A percentile compares a stretch with the other conserved stretches of the same genome.
phyloP scores from a whole-genome alignment of 2,113 vertebrate genomes.

The Anoura caudifer region DNA sequence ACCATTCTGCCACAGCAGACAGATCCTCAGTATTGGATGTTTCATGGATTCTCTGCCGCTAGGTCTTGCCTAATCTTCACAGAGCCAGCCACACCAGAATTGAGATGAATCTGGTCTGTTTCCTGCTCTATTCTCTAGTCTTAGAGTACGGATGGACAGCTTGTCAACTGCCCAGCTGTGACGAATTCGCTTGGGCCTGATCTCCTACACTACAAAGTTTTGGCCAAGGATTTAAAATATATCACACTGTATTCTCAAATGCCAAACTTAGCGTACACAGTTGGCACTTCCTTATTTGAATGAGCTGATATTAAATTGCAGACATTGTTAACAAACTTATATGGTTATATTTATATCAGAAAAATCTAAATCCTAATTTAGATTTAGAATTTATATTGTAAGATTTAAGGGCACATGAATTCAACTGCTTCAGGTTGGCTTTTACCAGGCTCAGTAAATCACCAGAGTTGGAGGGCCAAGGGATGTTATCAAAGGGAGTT shows the following conservation, averaged over 20 bases:
- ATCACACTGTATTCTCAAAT: neutral
- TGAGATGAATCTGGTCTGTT: neutral
- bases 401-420: neutral
- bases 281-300: neutral
- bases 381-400: neutral
- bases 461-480: neutral
- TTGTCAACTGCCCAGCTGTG: no score
- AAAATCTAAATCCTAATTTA: neutral
- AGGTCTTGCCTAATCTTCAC: neutral
- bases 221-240: neutral
- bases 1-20: neutral
- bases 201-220: neutral
- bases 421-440: neutral
- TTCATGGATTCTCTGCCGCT: neutral
- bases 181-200: neutral
- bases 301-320: neutral
- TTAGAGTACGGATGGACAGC: neutral
- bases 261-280: neutral
- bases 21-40: neutral
- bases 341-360: neutral
- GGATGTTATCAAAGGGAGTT: neutral
- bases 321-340: neutral
- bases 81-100: neutral
- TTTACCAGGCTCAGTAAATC: neutral
- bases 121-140: neutral